phyloP scores from a whole-genome alignment of 2,888 invertebrate species.

The Rhodophaea formosa region DNA sequence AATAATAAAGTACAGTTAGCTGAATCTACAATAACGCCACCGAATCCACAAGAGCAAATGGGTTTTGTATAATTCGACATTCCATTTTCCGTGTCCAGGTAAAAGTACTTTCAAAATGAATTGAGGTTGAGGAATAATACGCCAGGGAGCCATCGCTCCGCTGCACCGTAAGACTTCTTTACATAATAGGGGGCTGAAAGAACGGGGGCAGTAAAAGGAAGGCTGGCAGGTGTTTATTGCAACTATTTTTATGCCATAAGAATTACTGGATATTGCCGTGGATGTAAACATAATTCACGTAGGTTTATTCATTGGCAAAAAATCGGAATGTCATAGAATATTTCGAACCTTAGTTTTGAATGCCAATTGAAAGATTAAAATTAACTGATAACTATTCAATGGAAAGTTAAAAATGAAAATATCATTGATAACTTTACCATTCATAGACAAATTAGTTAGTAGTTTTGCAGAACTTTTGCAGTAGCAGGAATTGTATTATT shows the following conservation, averaged over 20 bases:
- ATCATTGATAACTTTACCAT: too few species aligned
- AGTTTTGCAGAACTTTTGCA: too few species aligned
- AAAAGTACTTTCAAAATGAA: conserved; percentile 14
- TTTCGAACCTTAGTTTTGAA: too few species aligned
- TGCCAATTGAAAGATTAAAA: too few species aligned
- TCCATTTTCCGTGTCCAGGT: background rate
- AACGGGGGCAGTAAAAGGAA: background rate
- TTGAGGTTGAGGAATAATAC: background rate
- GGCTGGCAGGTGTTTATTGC: background rate
- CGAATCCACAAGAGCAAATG: background rate
- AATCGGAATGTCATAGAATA: too few species aligned
- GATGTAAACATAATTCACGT: background rate
- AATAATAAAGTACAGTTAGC: too few species aligned
- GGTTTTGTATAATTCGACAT: background rate
- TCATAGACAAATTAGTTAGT: too few species aligned
- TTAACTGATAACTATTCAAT: too few species aligned
- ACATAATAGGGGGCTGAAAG: conserved; percentile 15
- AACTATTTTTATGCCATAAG: background rate
- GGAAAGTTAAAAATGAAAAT: too few species aligned
- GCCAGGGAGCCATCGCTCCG: conserved; percentile 4
- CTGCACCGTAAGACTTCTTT: conserved; percentile 5
- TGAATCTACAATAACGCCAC: background rate
- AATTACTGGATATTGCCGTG: background rate
- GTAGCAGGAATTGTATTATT: too few species aligned
- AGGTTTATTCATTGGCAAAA: background rate